These are phyloP conservation scores for Drosophila insularis DNA, from an alignment of 1,140 invertebrate species.

Conservation along the genomic window DNA sequence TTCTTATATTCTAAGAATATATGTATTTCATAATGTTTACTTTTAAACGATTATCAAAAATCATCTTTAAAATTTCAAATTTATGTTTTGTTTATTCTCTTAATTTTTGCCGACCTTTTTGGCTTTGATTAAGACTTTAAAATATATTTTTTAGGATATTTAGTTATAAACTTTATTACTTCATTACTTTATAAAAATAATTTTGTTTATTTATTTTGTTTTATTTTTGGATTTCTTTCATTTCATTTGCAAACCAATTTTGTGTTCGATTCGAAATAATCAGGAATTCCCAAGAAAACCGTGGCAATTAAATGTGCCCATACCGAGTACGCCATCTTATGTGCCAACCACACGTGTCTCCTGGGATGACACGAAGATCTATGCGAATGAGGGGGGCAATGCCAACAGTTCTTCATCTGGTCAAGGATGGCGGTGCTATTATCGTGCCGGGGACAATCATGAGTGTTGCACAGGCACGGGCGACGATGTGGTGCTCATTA, in stretches of 20 bases:
- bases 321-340: constrained; percentile 78
- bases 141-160: constrained; percentile 17
- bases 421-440: constrained; percentile 62
- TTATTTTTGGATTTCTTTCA: constrained; percentile 1
- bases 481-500: constrained; percentile 82
- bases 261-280: neutral
- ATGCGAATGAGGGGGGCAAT: constrained; percentile 47
- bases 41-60: too few relatives aligned
- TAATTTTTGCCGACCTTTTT: too few relatives aligned
- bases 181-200: constrained; percentile 16
- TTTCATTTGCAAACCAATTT: neutral
- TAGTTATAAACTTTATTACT: neutral
- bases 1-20: too few relatives aligned
- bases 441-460: constrained; percentile 77
- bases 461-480: constrained; percentile 77
- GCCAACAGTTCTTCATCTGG: constrained; percentile 9
- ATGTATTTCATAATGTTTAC: too few relatives aligned
- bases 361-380: constrained; percentile 81
- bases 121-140: too few relatives aligned
- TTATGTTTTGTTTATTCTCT: too few relatives aligned
- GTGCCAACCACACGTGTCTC: constrained; percentile 79
- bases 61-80: too few relatives aligned
- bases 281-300: constrained; percentile 69
- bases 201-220: constrained; percentile 10
- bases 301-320: constrained; percentile 74